These are phyloP conservation scores for Dascyllus trimaculatus DNA, from an alignment of 2,113 vertebrate genomes.

Conservation along the genomic window DNA sequence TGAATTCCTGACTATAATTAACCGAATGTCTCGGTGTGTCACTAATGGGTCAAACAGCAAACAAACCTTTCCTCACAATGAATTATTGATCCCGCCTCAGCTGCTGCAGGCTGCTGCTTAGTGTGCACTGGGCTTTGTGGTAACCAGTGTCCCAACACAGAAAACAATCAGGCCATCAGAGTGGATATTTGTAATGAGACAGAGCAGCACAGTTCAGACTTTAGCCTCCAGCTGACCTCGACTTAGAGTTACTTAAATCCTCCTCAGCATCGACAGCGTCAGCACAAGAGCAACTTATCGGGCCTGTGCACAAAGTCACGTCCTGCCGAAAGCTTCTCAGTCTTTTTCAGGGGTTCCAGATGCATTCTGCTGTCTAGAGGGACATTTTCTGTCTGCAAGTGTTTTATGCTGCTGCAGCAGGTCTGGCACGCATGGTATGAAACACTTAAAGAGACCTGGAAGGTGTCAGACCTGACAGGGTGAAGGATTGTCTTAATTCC, in stretches of 20 bases:
- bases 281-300: constrained; percentile 34
- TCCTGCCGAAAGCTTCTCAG: background rate
- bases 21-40: constrained; percentile 31
- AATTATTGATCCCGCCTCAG: constrained; percentile 67
- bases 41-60: constrained; percentile 36
- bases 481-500: constrained; percentile 15
- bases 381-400: constrained; percentile 13
- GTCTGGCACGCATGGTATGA: constrained; percentile 39
- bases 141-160: constrained; percentile 32
- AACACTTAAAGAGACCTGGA: constrained; percentile 36
- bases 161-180: constrained; percentile 35
- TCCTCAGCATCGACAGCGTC: constrained; percentile 37
- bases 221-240: constrained; percentile 42
- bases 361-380: constrained; percentile 22
- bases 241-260: background rate
- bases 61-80: constrained; percentile 60
- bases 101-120: constrained; percentile 23
- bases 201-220: background rate
- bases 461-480: constrained; percentile 49
- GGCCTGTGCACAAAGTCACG: constrained; percentile 14
- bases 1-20: constrained; percentile 28
- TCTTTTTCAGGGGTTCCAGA: constrained; percentile 28
- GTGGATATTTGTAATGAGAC: constrained; percentile 16
- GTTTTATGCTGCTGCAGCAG: constrained; percentile 19
- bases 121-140: constrained; percentile 39